Percentiles rank a stretch among this genome's conserved stretches.
Evolutionary conservation across 2,797 vertebrate genomes (phyloP).

Genomic region (Chelidonichthys spinosus): DNA sequence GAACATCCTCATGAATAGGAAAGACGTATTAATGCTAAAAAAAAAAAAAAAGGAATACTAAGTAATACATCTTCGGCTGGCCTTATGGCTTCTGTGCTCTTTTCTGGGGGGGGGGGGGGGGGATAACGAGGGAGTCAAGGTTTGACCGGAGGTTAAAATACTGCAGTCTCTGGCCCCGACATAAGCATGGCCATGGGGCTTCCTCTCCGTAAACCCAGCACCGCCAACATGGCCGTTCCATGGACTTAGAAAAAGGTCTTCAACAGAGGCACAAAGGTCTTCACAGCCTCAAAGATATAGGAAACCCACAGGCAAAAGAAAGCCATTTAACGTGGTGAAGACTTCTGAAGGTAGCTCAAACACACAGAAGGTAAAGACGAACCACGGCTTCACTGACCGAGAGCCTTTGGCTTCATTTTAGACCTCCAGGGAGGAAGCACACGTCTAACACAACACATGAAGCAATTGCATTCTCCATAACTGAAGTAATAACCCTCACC

Average conservation of each 20-base stretch:
- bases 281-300: conserved; percentile 22
- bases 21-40: neutral
- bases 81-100: neutral
- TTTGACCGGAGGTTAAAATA: conserved; percentile 22
- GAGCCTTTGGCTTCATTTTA: conserved; percentile 12
- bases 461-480: conserved; percentile 10
- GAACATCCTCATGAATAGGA: neutral
- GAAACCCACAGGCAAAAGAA: conserved; percentile 29
- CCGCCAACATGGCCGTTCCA: neutral
- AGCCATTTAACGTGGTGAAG: conserved; percentile 12
- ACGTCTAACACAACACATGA: conserved; percentile 14
- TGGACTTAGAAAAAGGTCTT: conserved; percentile 11
- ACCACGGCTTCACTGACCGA: conserved; percentile 2
- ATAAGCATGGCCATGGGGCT: conserved; percentile 13
- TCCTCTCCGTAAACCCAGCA: conserved; percentile 10
- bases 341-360: conserved; percentile 25
- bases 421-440: conserved; percentile 15
- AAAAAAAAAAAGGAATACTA: neutral
- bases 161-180: neutral
- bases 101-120: too few species aligned
- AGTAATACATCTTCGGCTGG: neutral
- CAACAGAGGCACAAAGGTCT: neutral
- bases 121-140: conserved; percentile 4
- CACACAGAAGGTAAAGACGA: neutral
- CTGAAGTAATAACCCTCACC: conserved; percentile 1